Evolutionary conservation across 2,888 invertebrate genomes (phyloP), one percentile per base, ranked within the genome.

Genomic region (Epistrophe eligans): DNA sequence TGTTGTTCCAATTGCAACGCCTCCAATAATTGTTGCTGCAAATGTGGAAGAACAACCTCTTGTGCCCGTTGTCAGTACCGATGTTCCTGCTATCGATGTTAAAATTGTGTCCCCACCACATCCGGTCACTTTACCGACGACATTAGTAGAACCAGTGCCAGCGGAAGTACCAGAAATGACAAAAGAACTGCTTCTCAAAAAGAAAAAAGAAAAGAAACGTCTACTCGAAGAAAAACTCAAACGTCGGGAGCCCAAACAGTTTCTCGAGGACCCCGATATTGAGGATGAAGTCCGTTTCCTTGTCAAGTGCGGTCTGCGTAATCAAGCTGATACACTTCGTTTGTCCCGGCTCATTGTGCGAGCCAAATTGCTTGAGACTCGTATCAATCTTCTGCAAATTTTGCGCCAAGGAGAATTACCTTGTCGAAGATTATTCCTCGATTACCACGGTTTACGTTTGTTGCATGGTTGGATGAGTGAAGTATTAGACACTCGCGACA

Each of bases 401-500:
- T 94, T 99, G 81, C 95, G 97, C 79, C 95, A 95, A 83, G 97
- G 97, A 0, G 97, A 97, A 91, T 93, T 96, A 90, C 96, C 97
- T 0, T 98, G 97, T 91, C 94, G 97, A 11, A 94, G 98, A 17
- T 94, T 99, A 85, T 99, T 99, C 93, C 94, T 98, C 76, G 98
- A 98, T 93, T 99, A 99, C 93, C 98, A 99, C 90, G 99, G 99
- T 0, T 94, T 99, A 76, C 94, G 97, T 8, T 93, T 99, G 74
- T 94, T 99, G 79, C 98, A 98, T 94, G 97, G 97, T 38, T 99
- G 99, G 96, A 98, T 99, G 95, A 95, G 95, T 79, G 97, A 97
- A 90, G 84, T 81, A 0, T 74, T 80, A 11, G 85, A 88, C 35
- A 91, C 90, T 40, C 92, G 90, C 67, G 90, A 89, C n/a, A 88